Evolutionary conservation across 2,888 invertebrate genomes (phyloP), one percentile per base, ranked within the genome.

Genomic region (Piscicola geometra): DNA sequence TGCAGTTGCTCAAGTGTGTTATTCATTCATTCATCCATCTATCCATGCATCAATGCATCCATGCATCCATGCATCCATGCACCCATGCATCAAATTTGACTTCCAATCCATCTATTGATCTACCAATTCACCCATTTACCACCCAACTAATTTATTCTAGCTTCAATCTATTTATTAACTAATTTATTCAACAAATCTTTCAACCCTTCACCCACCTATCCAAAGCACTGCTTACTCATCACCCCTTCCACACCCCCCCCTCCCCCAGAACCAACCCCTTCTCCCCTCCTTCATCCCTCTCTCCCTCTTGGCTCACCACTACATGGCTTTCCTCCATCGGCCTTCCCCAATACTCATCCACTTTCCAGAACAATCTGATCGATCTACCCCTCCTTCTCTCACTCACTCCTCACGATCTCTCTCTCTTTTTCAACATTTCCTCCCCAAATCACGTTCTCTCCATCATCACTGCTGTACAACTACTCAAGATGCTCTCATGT

Each of bases 391-490:
- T 96, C 90, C 87, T 96, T 84, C 94, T 94, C 83, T 92, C 93
- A 77, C 89, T 96, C 81, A 93, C 93, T 82, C 93, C 94, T 86
- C 94, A 94, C 84, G 95, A 96, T 84, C 87, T 96, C 82, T 95
- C 95, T 86, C 95, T 94, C 86, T 91, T 93, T 84, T 89, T 96
- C 75, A 93, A 92, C 9, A 93, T 96, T 12, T 93, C 93, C 52
- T 89, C 94, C 78, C 94, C 94, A 86, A 94, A 94, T 86, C 94
- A 95, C 87, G 94, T 95, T 86, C 92, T 93, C 35, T 94, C 94
- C 81, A 91, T 96, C 81, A 92, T 94, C 72, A 94, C 94, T 83
- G 95, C 93, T 77, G 93, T 96, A 80, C 94, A 95, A 87, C 88
- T 96, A 81, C 88, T 96, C 80, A 89, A 94, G 80, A 92, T 93